These are phyloP conservation scores for Rhamphomyia laevipes DNA, from an alignment of 2,888 invertebrate genomes.

Conservation along the genomic window DNA sequence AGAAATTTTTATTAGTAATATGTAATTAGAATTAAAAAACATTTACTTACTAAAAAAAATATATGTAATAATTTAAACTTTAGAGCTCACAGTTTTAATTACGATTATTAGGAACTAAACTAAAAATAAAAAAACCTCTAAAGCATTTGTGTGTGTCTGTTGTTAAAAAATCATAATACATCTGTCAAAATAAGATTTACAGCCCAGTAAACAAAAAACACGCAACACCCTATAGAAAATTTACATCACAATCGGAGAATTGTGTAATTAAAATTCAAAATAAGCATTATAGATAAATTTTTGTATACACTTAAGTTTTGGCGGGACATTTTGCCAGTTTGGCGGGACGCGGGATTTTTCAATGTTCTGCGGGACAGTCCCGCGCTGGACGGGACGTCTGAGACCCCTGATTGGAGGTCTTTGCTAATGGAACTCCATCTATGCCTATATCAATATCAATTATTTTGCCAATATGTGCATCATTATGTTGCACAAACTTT, in stretches of 20 bases:
- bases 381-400: neutral
- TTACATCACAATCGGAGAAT: neutral
- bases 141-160: neutral
- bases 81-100: neutral
- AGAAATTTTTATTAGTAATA: neutral
- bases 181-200: neutral
- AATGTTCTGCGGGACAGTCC: neutral
- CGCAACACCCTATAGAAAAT: neutral
- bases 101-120: neutral
- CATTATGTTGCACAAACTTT: no score
- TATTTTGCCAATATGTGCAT: no score
- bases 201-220: neutral
- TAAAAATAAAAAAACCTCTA: neutral
- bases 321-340: neutral
- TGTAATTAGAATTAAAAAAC: neutral
- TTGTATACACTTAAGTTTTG: no score
- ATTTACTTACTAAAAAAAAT: neutral
- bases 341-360: neutral
- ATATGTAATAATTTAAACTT: neutral
- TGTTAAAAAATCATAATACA: neutral
- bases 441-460: no score
- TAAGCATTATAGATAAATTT: neutral
- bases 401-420: neutral
- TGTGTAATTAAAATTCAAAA: neutral
- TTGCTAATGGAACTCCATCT: no score